A percentile compares a stretch with the other conserved stretches of the same genome.
Evolutionary conservation across 2,888 invertebrate species (phyloP).

Genomic region (Apodemia duryi): DNA sequence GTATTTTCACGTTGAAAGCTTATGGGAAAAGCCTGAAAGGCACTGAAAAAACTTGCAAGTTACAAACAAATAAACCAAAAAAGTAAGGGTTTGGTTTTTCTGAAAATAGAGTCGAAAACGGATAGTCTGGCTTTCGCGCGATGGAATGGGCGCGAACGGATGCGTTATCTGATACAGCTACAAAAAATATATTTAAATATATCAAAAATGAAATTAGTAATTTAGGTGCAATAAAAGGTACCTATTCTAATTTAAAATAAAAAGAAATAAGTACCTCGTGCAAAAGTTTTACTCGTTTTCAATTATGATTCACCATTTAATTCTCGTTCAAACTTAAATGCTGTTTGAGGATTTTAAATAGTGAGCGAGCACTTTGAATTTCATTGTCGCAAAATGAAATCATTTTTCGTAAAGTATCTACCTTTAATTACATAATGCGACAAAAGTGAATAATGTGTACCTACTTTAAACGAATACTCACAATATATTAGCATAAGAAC

Average conservation of each 20-base stretch:
- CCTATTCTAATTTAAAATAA: not conserved
- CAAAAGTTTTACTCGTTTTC: slow-evolving; percentile 54
- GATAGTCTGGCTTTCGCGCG: too few species aligned
- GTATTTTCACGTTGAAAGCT: too few species aligned
- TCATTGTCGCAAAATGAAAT: slow-evolving; percentile 41
- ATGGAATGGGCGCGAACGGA: too few species aligned
- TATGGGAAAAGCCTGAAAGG: too few species aligned
- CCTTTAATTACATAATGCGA: not conserved
- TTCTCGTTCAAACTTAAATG: slow-evolving; percentile 63
- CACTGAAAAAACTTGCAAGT: too few species aligned
- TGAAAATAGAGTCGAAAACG: too few species aligned
- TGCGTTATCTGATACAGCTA: too few species aligned
- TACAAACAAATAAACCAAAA: too few species aligned
- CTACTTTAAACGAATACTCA: not conserved
- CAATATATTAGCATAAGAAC: not conserved
- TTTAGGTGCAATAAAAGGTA: not conserved
- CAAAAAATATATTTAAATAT: too few species aligned
- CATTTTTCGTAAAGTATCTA: slow-evolving; percentile 10
- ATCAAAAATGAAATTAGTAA: too few species aligned
- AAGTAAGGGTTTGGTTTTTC: too few species aligned
- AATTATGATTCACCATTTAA: slow-evolving; percentile 56
- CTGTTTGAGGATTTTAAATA: slow-evolving; percentile 64
- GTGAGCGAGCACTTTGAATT: slow-evolving; percentile 48
- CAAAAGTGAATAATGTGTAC: not conserved
- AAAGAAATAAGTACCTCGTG: slow-evolving; percentile 25